Percentiles rank a stretch among this genome's conserved stretches.
phyloP scores from a whole-genome alignment of 2,797 vertebrate genomes.

The Cryptoblepharus egeriae region DNA sequence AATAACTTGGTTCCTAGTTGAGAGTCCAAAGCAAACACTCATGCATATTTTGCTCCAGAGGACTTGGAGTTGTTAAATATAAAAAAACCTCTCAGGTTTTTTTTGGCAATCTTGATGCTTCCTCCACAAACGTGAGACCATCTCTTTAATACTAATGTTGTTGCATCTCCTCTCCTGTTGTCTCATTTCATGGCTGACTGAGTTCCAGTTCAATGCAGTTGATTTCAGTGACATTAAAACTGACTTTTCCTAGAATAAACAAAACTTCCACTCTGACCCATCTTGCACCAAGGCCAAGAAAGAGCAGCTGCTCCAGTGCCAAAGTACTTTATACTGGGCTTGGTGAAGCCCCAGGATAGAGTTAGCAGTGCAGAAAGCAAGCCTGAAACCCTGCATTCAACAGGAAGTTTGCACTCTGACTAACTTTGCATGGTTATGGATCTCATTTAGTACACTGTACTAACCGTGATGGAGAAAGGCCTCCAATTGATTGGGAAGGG shows the following conservation, averaged over 20 bases:
- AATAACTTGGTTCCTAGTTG: neutral
- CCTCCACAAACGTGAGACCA: constrained; percentile 43
- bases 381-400: constrained; percentile 41
- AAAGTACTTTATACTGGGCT: neutral
- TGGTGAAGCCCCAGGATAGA: neutral
- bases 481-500: constrained; percentile 22
- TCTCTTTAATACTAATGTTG: constrained; percentile 50
- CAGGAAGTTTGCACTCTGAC: constrained; percentile 48
- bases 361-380: neutral
- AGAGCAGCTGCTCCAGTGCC: constrained; percentile 6
- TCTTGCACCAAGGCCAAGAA: neutral
- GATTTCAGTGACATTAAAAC: constrained; percentile 25
- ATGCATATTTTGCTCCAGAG: neutral
- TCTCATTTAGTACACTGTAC: neutral
- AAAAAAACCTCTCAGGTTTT: neutral
- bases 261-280: constrained; percentile 33
- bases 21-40: neutral
- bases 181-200: constrained; percentile 34
- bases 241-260: constrained; percentile 5
- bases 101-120: neutral
- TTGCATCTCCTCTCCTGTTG: constrained; percentile 32
- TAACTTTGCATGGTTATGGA: constrained; percentile 70
- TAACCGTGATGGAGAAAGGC: constrained; percentile 49
- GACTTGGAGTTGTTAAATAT: neutral
- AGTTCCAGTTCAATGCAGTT: constrained; percentile 5